Percentiles rank a stretch among this genome's conserved stretches.
phyloP scores from a whole-genome alignment of 2,797 vertebrate genomes.

The Crax fasciolata region DNA sequence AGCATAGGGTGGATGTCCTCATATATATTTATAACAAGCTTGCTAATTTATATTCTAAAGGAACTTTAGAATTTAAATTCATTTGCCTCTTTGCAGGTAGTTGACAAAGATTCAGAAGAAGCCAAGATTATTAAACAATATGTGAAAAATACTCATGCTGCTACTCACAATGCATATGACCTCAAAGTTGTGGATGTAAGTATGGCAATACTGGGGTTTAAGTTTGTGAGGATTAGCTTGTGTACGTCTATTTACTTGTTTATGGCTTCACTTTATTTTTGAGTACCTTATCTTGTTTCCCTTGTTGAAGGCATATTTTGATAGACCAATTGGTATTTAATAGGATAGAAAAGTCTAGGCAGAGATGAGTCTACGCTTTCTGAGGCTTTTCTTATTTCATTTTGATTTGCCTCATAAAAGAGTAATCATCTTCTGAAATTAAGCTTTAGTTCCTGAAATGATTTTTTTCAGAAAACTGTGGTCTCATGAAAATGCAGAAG shows the following conservation, averaged over 20 bases:
- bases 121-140: slow-evolving; percentile 92
- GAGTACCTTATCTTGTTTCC: not conserved
- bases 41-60: not conserved
- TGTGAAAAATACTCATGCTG: slow-evolving; percentile 97
- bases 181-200: slow-evolving; percentile 95
- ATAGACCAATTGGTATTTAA: not conserved
- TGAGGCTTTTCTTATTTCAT: not conserved
- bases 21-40: not conserved
- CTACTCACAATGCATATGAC: slow-evolving; percentile 96
- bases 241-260: not conserved
- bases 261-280: not conserved
- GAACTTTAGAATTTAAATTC: too few species aligned
- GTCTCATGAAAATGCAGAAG: slow-evolving; percentile 2
- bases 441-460: not conserved
- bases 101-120: slow-evolving; percentile 92
- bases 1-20: not conserved
- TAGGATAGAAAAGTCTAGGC: not conserved
- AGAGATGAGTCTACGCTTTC: not conserved
- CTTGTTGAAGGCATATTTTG: not conserved
- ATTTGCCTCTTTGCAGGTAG: slow-evolving; percentile 84
- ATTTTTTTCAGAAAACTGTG: not conserved
- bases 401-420: not conserved
- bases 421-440: not conserved
- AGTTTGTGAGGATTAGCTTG: not conserved
- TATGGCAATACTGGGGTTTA: not conserved